Percentiles rank a stretch among this genome's conserved stretches.
Evolutionary conservation across 2,888 invertebrate species (phyloP).

Genomic region (Heliconius erato): DNA sequence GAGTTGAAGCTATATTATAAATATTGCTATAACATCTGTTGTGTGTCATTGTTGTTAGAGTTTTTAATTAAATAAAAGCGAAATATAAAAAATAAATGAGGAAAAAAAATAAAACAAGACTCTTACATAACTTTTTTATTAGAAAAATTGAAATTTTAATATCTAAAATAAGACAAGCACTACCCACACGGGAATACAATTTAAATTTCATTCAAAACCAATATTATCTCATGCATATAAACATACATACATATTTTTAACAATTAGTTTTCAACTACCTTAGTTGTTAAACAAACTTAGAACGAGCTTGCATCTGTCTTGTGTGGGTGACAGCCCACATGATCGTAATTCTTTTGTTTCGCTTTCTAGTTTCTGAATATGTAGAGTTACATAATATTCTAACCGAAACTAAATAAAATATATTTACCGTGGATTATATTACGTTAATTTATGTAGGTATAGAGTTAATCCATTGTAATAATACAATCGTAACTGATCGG

Average conservation of each 20-base stretch:
- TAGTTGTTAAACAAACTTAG: constrained; percentile 48
- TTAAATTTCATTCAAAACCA: neutral
- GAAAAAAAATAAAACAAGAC: neutral
- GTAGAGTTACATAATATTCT: neutral
- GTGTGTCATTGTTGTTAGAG: too few relatives aligned
- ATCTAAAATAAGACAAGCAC: neutral
- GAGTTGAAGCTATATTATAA: too few relatives aligned
- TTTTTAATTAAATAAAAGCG: too few relatives aligned
- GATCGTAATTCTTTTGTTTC: constrained; percentile 75
- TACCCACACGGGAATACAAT: neutral
- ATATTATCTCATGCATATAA: neutral
- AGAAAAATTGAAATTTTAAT: neutral
- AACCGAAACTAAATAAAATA: neutral
- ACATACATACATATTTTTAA: constrained; percentile 9
- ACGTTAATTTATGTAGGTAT: too few relatives aligned
- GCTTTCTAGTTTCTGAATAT: constrained; percentile 61
- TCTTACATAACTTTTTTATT: neutral
- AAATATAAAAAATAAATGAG: too few relatives aligned
- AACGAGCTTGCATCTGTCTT: constrained; percentile 51
- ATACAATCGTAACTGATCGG: too few relatives aligned
- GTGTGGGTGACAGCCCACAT: constrained; percentile 70
- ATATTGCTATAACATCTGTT: too few relatives aligned
- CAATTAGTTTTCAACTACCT: constrained; percentile 49
- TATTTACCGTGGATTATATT: too few relatives aligned
- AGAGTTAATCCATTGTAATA: too few relatives aligned